Evolutionary conservation across 2,888 invertebrate genomes (phyloP).

Genomic region (Byasa hedistus): DNA sequence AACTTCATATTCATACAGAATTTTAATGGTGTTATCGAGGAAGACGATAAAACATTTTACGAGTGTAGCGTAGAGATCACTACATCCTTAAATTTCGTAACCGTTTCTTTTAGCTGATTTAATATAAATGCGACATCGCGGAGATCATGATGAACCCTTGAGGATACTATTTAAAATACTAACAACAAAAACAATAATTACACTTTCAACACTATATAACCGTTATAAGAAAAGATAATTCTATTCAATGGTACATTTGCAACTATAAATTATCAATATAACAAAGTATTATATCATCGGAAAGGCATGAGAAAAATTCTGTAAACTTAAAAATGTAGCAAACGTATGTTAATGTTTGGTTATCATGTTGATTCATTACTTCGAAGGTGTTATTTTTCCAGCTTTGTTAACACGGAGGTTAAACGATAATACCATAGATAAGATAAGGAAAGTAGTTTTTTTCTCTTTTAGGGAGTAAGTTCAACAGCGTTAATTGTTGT

Average conservation of each 20-base stretch:
- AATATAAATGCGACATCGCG: too few relatives aligned
- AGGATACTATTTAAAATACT: too few relatives aligned
- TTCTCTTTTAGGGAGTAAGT: slow-evolving; percentile 14
- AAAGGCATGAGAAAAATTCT: slow-evolving; percentile 19
- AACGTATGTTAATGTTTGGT: slow-evolving; percentile 22
- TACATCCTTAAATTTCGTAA: background rate
- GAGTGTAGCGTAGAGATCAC: background rate
- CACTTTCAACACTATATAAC: too few relatives aligned
- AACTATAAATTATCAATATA: too few relatives aligned
- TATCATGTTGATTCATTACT: slow-evolving; percentile 22
- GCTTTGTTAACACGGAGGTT: slow-evolving; percentile 17
- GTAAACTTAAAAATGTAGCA: slow-evolving; percentile 10
- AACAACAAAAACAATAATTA: too few relatives aligned
- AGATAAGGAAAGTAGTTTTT: slow-evolving; percentile 26
- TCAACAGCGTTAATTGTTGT: slow-evolving; percentile 18
- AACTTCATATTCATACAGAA: slow-evolving; percentile 9
- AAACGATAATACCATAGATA: slow-evolving; percentile 21
- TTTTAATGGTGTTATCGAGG: slow-evolving; percentile 22
- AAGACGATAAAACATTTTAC: slow-evolving; percentile 19
- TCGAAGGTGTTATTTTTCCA: slow-evolving; percentile 17
- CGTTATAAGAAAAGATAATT: too few relatives aligned
- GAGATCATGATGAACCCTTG: too few relatives aligned
- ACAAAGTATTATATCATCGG: background rate
- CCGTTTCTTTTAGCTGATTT: background rate
- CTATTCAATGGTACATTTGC: too few relatives aligned